These are phyloP conservation scores for Zoroaster sp. DNA, from an alignment of 53 echinoderm and acorn worm species.

Conservation along the genomic window DNA sequence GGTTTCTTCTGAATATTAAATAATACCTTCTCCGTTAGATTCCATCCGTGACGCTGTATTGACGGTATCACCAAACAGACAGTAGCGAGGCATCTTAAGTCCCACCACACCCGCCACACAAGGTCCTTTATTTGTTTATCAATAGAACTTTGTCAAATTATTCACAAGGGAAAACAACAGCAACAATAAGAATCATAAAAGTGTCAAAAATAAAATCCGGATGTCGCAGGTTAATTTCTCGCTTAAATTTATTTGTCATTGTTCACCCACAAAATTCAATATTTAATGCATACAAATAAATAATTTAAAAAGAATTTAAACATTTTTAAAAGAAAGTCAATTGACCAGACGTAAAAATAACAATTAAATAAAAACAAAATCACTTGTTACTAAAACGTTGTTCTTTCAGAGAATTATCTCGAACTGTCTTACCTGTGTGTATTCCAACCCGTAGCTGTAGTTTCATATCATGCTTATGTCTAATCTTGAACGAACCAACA, in stretches of 20 bases:
- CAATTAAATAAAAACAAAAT: too few species aligned
- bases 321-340: neutral
- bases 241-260: neutral
- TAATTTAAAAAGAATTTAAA: neutral
- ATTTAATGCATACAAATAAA: neutral
- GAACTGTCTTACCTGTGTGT: slow-evolving; percentile 36
- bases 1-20: neutral
- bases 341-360: neutral
- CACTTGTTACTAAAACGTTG: too few species aligned
- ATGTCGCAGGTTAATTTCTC: neutral
- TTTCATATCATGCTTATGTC: slow-evolving; percentile 19
- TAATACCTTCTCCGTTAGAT: slow-evolving; percentile 78
- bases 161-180: neutral
- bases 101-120: slow-evolving; percentile 56
- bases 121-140: neutral
- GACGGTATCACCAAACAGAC: slow-evolving; percentile 52
- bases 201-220: neutral
- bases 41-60: slow-evolving; percentile 66
- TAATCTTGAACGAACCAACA: slow-evolving; percentile 33
- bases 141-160: neutral
- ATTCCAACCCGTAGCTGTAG: slow-evolving; percentile 37
- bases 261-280: too few species aligned
- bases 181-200: neutral
- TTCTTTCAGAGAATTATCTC: too few species aligned
- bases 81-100: slow-evolving; percentile 49